Evolutionary conservation across 2,888 invertebrate genomes (phyloP).

Genomic region (Cybosia mesomella): DNA sequence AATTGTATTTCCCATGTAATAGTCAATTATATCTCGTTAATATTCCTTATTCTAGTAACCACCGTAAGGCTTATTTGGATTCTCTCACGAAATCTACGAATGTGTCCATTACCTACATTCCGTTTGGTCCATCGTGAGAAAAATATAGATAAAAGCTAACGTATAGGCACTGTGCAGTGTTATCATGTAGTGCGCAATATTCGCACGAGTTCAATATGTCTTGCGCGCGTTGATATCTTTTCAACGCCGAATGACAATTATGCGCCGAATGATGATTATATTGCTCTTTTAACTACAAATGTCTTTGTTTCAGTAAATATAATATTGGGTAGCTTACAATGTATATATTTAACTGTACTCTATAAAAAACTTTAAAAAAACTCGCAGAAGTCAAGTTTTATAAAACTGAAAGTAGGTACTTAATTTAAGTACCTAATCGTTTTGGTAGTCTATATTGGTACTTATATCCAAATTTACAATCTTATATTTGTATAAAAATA

Average conservation of each 20-base stretch:
- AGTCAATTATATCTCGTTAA: slow-evolving; percentile 22
- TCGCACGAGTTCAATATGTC: slow-evolving; percentile 49
- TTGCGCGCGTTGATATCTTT: slow-evolving; percentile 54
- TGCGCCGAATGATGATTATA: too few species aligned
- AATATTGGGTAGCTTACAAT: background rate
- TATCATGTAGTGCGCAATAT: slow-evolving; percentile 45
- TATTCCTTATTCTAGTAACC: slow-evolving; percentile 32
- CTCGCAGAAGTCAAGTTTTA: background rate
- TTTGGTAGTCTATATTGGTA: background rate
- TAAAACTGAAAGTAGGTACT: background rate
- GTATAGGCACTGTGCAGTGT: slow-evolving; percentile 34
- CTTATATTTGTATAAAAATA: background rate
- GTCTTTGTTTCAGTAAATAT: background rate
- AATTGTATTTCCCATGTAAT: slow-evolving; percentile 20
- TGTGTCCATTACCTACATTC: slow-evolving; percentile 53
- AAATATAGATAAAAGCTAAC: slow-evolving; percentile 49
- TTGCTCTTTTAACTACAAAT: background rate
- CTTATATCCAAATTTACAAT: background rate
- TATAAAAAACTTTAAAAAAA: background rate
- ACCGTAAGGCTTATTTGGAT: slow-evolving; percentile 34
- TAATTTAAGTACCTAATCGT: background rate
- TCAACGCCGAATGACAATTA: slow-evolving; percentile 35
- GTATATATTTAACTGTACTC: background rate
- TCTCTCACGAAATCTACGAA: slow-evolving; percentile 47
- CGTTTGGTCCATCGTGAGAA: slow-evolving; percentile 53